Percentiles rank a stretch among this genome's conserved stretches.
These are phyloP conservation scores for Hucho hucho DNA, from an alignment of 2,113 vertebrate species.

Conservation along the genomic window DNA sequence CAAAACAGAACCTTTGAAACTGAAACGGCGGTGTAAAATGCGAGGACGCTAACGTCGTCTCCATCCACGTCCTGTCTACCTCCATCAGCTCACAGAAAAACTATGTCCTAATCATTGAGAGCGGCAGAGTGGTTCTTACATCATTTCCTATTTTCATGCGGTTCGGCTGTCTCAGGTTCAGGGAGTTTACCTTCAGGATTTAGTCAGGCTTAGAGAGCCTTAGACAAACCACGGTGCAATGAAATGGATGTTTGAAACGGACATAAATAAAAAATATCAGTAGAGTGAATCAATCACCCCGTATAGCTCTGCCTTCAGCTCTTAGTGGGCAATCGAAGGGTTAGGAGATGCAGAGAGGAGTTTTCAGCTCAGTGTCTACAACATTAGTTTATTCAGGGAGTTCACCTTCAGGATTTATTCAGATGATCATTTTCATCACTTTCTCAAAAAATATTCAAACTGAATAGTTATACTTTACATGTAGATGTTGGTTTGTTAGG, in stretches of 20 bases:
- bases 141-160: slow-evolving; percentile 32
- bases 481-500: too few species aligned
- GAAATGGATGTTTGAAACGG: slow-evolving; percentile 1
- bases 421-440: not conserved
- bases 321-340: not conserved
- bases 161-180: slow-evolving; percentile 4
- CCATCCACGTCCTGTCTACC: slow-evolving; percentile 2
- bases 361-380: not conserved
- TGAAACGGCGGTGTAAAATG: slow-evolving; percentile 4
- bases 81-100: not conserved
- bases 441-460: too few species aligned
- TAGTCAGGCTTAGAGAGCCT: too few species aligned
- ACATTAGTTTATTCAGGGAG: too few species aligned
- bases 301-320: slow-evolving; percentile 22
- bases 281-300: slow-evolving; percentile 32
- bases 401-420: too few species aligned
- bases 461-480: too few species aligned
- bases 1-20: slow-evolving; percentile 33
- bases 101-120: slow-evolving; percentile 27
- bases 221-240: not conserved
- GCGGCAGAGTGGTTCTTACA: slow-evolving; percentile 10
- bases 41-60: slow-evolving; percentile 16
- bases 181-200: too few species aligned
- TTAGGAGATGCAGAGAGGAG: not conserved
- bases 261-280: slow-evolving; percentile 6